phyloP scores from a whole-genome alignment of 2,888 invertebrate genomes.

The Cryptocephalus moraei region DNA sequence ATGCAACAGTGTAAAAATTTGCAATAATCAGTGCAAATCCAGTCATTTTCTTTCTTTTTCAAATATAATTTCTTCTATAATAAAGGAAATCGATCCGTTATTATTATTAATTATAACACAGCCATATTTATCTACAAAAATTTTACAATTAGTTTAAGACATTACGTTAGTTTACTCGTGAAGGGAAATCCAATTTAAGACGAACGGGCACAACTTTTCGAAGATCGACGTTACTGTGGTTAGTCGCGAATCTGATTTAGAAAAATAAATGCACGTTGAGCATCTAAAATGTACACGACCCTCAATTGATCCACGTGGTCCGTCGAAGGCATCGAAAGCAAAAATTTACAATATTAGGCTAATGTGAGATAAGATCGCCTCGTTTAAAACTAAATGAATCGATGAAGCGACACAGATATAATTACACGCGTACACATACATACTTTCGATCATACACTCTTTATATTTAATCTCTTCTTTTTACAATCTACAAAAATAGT shows the following conservation, averaged over 20 bases:
- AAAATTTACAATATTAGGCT: too few relatives aligned
- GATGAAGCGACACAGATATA: too few relatives aligned
- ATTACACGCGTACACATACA: too few relatives aligned
- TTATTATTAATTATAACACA: constrained; percentile 21
- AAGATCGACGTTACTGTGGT: neutral
- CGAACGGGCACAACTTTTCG: too few relatives aligned
- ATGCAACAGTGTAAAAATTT: neutral
- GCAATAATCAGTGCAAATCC: neutral
- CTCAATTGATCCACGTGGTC: too few relatives aligned
- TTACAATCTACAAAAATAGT: too few relatives aligned
- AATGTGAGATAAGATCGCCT: too few relatives aligned
- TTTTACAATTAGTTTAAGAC: constrained; percentile 12
- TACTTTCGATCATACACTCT: too few relatives aligned
- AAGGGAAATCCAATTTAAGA: too few relatives aligned
- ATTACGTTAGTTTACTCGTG: neutral
- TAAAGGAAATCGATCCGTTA: neutral
- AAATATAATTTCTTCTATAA: neutral
- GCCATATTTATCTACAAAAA: constrained; percentile 31
- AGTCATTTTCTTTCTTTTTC: neutral
- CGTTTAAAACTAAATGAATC: too few relatives aligned
- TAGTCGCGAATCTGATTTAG: neutral
- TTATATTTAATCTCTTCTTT: too few relatives aligned
- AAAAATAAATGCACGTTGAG: constrained; percentile 8
- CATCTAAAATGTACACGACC: neutral
- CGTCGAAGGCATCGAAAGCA: too few relatives aligned